phyloP scores from a whole-genome alignment of 2,113 vertebrate genomes.

The Calyptomena viridis region DNA sequence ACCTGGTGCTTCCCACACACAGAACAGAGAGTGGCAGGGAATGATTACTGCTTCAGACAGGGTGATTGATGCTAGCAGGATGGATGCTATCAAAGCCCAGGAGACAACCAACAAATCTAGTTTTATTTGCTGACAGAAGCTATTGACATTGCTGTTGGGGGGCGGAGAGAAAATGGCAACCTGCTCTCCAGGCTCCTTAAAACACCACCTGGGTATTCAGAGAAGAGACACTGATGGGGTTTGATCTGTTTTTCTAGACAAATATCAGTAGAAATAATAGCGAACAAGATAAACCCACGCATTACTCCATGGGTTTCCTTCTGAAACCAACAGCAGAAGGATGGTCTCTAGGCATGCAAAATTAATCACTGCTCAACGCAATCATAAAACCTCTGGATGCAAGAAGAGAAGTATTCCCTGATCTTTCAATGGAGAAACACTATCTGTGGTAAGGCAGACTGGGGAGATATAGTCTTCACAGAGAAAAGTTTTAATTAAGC shows the following conservation, averaged over 20 bases:
- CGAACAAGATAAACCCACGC: conserved; percentile 5
- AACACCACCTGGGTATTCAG: conserved; percentile 5
- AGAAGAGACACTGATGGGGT: background rate
- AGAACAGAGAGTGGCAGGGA: background rate
- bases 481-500: conserved; percentile 37
- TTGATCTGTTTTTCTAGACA: conserved; percentile 22
- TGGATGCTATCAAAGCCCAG: background rate
- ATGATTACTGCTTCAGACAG: conserved; percentile 21
- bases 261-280: conserved; percentile 20
- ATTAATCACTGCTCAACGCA: background rate
- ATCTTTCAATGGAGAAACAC: conserved; percentile 22
- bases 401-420: background rate
- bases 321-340: conserved; percentile 24
- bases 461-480: background rate
- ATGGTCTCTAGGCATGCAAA: conserved; percentile 11
- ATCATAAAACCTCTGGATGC: background rate
- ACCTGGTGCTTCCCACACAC: background rate
- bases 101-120: conserved; percentile 4
- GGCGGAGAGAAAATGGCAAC: background rate
- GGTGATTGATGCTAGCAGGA: conserved; percentile 43
- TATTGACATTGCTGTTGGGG: conserved; percentile 14
- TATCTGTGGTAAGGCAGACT: background rate
- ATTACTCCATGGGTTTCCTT: conserved; percentile 9
- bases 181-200: conserved; percentile 33
- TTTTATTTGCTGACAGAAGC: conserved; percentile 52